A percentile compares a stretch with the other conserved stretches of the same genome.
phyloP scores from a whole-genome alignment of 2,888 invertebrate genomes.

The Drosophila trichaetosa region DNA sequence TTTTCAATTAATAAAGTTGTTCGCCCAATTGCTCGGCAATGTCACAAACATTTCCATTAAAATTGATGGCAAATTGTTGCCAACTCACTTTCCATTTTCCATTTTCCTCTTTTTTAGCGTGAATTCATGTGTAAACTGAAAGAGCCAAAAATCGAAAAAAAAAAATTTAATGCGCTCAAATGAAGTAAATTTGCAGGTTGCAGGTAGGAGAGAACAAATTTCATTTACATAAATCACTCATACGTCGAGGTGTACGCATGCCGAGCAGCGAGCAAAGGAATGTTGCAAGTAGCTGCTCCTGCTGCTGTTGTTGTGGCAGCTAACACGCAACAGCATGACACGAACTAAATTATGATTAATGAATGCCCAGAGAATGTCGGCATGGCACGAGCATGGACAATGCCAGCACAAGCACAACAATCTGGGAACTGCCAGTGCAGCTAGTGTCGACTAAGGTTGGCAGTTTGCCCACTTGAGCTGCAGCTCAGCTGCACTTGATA shows the following conservation, averaged over 20 bases:
- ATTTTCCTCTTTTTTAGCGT: constrained; percentile 22
- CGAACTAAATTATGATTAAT: constrained; percentile 70
- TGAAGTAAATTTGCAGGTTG: constrained; percentile 33
- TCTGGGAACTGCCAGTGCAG: constrained; percentile 8
- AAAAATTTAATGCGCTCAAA: constrained; percentile 25
- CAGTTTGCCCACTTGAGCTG: constrained; percentile 19
- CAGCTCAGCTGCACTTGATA: constrained; percentile 12
- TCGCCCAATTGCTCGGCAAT: constrained; percentile 22
- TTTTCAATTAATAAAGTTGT: constrained; percentile 53
- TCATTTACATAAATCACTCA: constrained; percentile 75
- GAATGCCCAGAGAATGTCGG: constrained; percentile 27
- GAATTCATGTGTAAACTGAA: constrained; percentile 26
- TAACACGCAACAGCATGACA: constrained; percentile 70
- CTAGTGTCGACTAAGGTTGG: constrained; percentile 1
- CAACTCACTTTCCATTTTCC: constrained; percentile 43
- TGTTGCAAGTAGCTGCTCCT: constrained; percentile 37
- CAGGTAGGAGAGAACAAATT: constrained; percentile 55
- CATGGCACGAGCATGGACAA: not conserved
- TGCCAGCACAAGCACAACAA: constrained; percentile 19
- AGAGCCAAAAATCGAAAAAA: not conserved
- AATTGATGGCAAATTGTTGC: constrained; percentile 38
- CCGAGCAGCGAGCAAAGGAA: constrained; percentile 3
- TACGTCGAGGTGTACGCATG: constrained; percentile 58
- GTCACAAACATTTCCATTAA: constrained; percentile 34
- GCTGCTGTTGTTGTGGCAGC: constrained; percentile 37